Conservation (phyloP, 2,888 invertebrate genomes). For the Brachynemurus nebulosus region DNA sequence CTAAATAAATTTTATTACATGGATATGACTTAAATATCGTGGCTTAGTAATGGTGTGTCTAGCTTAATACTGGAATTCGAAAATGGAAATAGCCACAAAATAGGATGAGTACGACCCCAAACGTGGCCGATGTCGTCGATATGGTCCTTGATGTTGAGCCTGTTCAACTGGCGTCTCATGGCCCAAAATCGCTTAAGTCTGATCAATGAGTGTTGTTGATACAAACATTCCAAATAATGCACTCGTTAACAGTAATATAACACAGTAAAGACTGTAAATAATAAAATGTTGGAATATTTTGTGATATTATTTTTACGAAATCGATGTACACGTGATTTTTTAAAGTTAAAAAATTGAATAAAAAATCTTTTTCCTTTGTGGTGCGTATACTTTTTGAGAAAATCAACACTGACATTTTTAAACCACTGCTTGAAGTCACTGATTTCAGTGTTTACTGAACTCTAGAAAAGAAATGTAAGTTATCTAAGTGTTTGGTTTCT, state of each 20-base stretch:
- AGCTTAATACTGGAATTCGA: conserved; percentile 33
- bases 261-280: conserved; percentile 62
- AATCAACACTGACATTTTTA: too few relatives aligned
- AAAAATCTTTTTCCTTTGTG: too few relatives aligned
- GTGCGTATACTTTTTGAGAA: too few relatives aligned
- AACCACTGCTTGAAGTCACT: too few relatives aligned
- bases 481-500: too few relatives aligned
- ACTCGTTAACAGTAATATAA: conserved; percentile 66
- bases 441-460: too few relatives aligned
- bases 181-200: conserved; percentile 66
- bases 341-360: not conserved
- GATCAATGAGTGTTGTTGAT: conserved; percentile 75
- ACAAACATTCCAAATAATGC: conserved; percentile 80
- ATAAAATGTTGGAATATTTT: too few relatives aligned
- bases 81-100: conserved; percentile 60
- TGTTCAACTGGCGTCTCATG: conserved; percentile 78
- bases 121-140: conserved; percentile 46
- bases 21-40: conserved; percentile 28
- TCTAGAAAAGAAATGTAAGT: too few relatives aligned
- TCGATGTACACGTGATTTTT: too few relatives aligned
- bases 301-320: too few relatives aligned
- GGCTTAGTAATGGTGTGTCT: conserved; percentile 29
- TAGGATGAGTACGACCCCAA: conserved; percentile 56
- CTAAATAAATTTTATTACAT: too few relatives aligned
- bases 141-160: conserved; percentile 51